Conservation (phyloP, 2,113 vertebrate genomes). For the Dromaius novaehollandiae region DNA sequence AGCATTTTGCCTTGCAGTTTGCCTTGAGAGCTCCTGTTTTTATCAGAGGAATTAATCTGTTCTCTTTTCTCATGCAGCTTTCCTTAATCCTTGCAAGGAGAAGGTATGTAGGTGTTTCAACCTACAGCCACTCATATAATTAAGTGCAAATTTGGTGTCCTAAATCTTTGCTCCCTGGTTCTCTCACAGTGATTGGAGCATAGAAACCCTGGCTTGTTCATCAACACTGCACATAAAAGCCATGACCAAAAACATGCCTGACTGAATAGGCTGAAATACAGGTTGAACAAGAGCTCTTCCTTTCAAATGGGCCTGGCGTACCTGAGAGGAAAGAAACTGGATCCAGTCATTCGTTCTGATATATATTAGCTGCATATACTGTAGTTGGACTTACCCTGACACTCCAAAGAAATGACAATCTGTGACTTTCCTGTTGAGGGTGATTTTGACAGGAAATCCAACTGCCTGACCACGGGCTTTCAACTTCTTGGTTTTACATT, state of each 20-base stretch:
- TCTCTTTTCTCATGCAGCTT: neutral
- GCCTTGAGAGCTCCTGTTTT: neutral
- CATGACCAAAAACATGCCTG: conserved; percentile 5
- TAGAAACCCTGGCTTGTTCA: neutral
- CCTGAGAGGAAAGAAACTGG: neutral
- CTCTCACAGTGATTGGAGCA: neutral
- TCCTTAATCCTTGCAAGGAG: conserved; percentile 4
- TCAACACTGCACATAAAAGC: neutral
- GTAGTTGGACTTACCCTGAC: neutral
- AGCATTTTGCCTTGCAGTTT: neutral
- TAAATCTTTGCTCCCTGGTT: conserved; percentile 18
- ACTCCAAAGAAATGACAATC: neutral
- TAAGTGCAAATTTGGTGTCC: conserved; percentile 48
- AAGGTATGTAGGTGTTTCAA: conserved; percentile 44
- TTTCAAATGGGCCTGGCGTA: neutral
- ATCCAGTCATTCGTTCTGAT: neutral
- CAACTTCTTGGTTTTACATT: neutral
- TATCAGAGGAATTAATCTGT: conserved; percentile 42
- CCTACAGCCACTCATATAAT: conserved; percentile 48
- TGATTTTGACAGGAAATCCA: neutral
- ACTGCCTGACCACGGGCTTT: neutral
- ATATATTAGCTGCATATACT: neutral
- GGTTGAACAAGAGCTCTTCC: conserved; percentile 29
- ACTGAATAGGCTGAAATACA: conserved; percentile 28
- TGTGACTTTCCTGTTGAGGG: neutral